A percentile compares a stretch with the other conserved stretches of the same genome.
Evolutionary conservation across 2,113 vertebrate genomes (phyloP).

Genomic region (Canis aureus): DNA sequence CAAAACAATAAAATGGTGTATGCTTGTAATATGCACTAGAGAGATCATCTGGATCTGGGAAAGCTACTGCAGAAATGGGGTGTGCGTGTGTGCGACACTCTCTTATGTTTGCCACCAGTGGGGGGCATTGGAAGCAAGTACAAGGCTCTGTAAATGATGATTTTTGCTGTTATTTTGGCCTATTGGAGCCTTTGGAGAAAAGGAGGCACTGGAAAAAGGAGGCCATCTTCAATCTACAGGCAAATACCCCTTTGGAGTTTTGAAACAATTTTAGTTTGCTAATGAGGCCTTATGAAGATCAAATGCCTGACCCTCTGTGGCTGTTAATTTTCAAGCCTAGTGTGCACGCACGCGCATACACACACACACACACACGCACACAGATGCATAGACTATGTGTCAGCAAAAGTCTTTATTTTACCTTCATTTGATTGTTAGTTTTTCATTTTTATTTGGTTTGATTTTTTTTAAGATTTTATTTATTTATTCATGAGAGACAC

Average conservation of each 20-base stretch:
- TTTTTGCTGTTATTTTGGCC: not conserved
- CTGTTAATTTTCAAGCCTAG: not conserved
- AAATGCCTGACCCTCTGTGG: not conserved
- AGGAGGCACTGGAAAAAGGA: not conserved
- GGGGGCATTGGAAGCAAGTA: not conserved
- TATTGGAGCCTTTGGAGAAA: too few relatives aligned
- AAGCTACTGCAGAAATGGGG: not conserved
- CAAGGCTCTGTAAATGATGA: not conserved
- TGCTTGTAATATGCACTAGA: not conserved
- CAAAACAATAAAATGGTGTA: not conserved
- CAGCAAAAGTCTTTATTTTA: not conserved
- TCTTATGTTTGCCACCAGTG: not conserved
- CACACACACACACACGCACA: too few relatives aligned
- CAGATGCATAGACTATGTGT: too few relatives aligned
- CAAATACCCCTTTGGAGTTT: not conserved
- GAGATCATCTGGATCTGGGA: not conserved
- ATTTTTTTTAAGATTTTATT: not conserved
- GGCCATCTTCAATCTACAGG: not conserved
- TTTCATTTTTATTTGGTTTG: not conserved
- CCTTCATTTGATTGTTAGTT: not conserved
- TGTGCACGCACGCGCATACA: not conserved
- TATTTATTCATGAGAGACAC: too few relatives aligned
- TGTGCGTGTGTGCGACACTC: not conserved
- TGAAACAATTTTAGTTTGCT: not conserved
- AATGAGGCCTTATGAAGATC: not conserved